Evolutionary conservation across 1,140 invertebrate genomes (phyloP), one percentile per base, ranked within the genome.

Genomic region (Yoshiicerus persimilis): DNA sequence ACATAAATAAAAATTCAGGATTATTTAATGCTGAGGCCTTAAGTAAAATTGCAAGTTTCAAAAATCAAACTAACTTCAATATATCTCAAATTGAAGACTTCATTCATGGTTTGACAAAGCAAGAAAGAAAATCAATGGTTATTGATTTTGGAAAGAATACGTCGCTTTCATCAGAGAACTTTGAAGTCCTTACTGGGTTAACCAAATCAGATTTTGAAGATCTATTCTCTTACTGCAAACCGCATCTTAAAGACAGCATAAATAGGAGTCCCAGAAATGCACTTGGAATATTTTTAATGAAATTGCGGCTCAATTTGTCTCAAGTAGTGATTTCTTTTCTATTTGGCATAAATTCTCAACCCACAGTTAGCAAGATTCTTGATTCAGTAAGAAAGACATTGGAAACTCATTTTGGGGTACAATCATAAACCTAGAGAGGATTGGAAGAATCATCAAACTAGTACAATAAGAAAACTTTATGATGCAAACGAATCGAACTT

Each of bases 301-400:
- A 88, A 56, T 1, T 90, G 4, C 36, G 89, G 8, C 5, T 90
- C 4, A 84, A 87, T n/a, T 4, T 88, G n/a, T 86, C 89, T 1
- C 89, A 90, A 80, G 47, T n/a, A n/a, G n/a, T n/a, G n/a, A n/a
- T n/a, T n/a, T n/a, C n/a, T n/a, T n/a, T n/a, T n/a, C n/a, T n/a
- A n/a, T n/a, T n/a, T n/a, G n/a, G n/a, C n/a, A n/a, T n/a, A n/a
- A n/a, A n/a, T n/a, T n/a, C n/a, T n/a, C n/a, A n/a, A n/a, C n/a
- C n/a, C n/a, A n/a, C n/a, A n/a, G n/a, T n/a, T n/a, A n/a, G n/a
- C n/a, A n/a, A n/a, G n/a, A n/a, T n/a, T n/a, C n/a, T n/a, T n/a
- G n/a, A n/a, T n/a, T n/a, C n/a, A n/a, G n/a, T n/a, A n/a, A n/a
- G n/a, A n/a, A n/a, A n/a, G n/a, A n/a, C n/a, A n/a, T n/a, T n/a